Conservation (phyloP, 2,888 invertebrate species). For the Drosophila anomalata region DNA sequence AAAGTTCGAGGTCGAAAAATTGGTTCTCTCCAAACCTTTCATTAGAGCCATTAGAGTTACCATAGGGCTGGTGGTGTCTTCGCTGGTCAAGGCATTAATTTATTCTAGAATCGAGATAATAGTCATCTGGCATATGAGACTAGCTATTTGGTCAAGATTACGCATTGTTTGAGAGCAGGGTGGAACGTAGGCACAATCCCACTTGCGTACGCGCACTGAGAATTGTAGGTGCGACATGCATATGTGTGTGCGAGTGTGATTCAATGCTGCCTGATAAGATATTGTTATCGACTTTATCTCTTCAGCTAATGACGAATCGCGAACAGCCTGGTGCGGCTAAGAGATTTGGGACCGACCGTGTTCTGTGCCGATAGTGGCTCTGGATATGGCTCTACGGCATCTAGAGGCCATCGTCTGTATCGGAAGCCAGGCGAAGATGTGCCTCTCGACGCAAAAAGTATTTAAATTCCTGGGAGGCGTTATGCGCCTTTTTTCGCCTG, state of each 20-base stretch:
- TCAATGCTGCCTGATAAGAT: conserved; percentile 71
- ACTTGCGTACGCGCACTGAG: background rate
- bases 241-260: conserved; percentile 40
- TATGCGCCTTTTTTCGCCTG: conserved; percentile 38
- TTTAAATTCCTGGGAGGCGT: conserved; percentile 19
- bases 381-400: background rate
- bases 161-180: background rate
- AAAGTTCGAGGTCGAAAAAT: too few species aligned
- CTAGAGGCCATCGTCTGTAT: background rate
- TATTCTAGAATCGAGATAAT: background rate
- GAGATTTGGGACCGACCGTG: conserved; percentile 37
- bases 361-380: conserved; percentile 6
- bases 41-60: too few species aligned
- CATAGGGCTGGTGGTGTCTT: background rate
- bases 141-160: background rate
- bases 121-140: background rate
- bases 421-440: background rate
- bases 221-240: conserved; percentile 3
- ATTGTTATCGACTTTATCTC: conserved; percentile 68
- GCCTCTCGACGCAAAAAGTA: background rate
- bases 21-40: too few species aligned
- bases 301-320: conserved; percentile 39
- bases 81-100: background rate
- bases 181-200: background rate
- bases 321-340: conserved; percentile 29